Percentiles rank a stretch among this genome's conserved stretches.
Evolutionary conservation across 2,888 invertebrate genomes (phyloP).

Genomic region (Hypercompe scribonia): DNA sequence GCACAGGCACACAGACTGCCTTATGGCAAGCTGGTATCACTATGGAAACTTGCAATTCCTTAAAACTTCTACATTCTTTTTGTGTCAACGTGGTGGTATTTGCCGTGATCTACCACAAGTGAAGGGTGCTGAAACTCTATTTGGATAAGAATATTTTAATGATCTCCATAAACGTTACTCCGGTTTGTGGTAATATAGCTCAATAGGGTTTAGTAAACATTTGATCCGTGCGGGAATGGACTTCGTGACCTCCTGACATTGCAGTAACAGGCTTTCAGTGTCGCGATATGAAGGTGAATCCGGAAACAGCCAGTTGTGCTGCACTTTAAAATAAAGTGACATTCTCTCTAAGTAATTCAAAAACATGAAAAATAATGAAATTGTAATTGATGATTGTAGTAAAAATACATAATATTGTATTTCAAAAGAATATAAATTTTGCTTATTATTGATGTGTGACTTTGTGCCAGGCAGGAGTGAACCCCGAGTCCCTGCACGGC

Average conservation of each 20-base stretch:
- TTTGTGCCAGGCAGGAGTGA: slow-evolving; percentile 35
- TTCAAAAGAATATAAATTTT: slow-evolving; percentile 45
- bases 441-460: slow-evolving; percentile 25
- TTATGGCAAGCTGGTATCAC: background rate
- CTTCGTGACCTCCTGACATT: background rate
- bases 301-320: background rate
- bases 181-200: background rate
- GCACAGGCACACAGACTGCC: no score
- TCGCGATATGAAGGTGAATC: background rate
- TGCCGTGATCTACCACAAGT: background rate
- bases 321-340: background rate
- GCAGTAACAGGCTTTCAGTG: background rate
- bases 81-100: background rate
- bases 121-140: background rate
- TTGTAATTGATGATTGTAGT: background rate
- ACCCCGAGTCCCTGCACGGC: slow-evolving; percentile 21
- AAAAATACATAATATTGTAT: background rate
- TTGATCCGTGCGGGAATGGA: background rate
- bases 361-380: background rate
- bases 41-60: background rate
- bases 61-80: background rate
- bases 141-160: background rate
- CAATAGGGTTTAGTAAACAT: no score
- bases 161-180: no score
- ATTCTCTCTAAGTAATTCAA: background rate